phyloP scores from a whole-genome alignment of 1,140 invertebrate genomes.

The Ceratosolen solmsi region DNA sequence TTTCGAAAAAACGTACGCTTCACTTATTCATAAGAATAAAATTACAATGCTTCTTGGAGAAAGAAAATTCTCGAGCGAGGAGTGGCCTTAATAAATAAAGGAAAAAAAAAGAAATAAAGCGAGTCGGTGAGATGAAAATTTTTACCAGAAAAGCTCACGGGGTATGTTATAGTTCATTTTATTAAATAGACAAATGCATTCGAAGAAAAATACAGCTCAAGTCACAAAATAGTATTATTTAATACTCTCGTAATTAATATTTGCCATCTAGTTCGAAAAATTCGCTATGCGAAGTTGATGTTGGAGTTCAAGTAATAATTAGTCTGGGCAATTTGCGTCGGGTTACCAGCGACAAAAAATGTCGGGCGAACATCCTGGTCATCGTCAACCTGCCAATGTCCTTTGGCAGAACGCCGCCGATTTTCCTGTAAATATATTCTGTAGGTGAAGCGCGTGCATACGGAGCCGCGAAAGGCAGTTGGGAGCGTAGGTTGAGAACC shows the following conservation, averaged over 20 bases:
- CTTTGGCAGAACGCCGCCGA: neutral
- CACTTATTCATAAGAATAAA: neutral
- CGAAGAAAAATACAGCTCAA: neutral
- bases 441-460: conserved; percentile 22
- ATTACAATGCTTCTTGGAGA: neutral
- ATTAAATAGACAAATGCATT: neutral
- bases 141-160: neutral
- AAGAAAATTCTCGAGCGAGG: neutral
- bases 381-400: neutral
- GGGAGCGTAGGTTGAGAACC: conserved; percentile 68
- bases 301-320: neutral
- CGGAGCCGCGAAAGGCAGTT: neutral
- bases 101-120: neutral
- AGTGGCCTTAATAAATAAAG: neutral
- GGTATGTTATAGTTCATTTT: neutral
- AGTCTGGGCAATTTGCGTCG: neutral
- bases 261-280: neutral
- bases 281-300: neutral
- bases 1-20: neutral
- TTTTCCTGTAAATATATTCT: conserved; percentile 18
- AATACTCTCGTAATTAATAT: neutral
- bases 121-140: neutral
- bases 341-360: neutral
- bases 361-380: neutral
- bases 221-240: neutral